Conservation (phyloP, 2,888 invertebrate genomes). For the Tetrapedia diversipes region DNA sequence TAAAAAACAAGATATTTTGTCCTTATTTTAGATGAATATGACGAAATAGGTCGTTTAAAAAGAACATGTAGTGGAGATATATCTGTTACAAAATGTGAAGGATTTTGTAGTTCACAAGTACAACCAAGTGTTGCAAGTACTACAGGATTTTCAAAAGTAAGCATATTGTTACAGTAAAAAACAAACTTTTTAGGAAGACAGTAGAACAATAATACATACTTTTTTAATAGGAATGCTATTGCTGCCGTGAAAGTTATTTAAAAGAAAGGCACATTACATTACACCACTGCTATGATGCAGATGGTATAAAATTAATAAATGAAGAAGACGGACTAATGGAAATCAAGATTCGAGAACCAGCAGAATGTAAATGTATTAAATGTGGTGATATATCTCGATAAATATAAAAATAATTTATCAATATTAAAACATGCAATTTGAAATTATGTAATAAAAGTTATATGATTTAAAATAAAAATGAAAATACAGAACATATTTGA, state of each 20-base stretch:
- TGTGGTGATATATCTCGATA: conserved; percentile 92
- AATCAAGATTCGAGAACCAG: conserved; percentile 92
- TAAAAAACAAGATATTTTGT: conserved; percentile 13
- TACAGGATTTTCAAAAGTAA: conserved; percentile 94
- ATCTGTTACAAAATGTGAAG: conserved; percentile 96
- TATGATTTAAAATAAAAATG: conserved; percentile 41
- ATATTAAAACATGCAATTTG: conserved; percentile 14
- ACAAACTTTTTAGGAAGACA: background rate
- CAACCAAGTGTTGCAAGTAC: conserved; percentile 95
- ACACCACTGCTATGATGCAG: conserved; percentile 94
- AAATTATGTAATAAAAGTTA: conserved; percentile 37
- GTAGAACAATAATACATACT: background rate
- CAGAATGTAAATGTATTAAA: conserved; percentile 95
- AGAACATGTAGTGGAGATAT: conserved; percentile 95
- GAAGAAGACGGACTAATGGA: conserved; percentile 90
- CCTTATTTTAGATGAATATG: conserved; percentile 90
- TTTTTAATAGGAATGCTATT: conserved; percentile 91
- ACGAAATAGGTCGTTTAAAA: conserved; percentile 91
- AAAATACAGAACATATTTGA: background rate
- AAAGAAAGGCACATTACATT: conserved; percentile 91
- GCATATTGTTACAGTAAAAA: background rate
- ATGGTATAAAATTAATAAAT: conserved; percentile 90
- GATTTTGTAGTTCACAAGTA: conserved; percentile 95
- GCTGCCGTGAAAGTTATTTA: conserved; percentile 94
- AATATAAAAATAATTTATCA: conserved; percentile 26